A percentile compares a stretch with the other conserved stretches of the same genome.
phyloP scores from a whole-genome alignment of 2,797 vertebrate species.

The Gymnodraco acuticeps region DNA sequence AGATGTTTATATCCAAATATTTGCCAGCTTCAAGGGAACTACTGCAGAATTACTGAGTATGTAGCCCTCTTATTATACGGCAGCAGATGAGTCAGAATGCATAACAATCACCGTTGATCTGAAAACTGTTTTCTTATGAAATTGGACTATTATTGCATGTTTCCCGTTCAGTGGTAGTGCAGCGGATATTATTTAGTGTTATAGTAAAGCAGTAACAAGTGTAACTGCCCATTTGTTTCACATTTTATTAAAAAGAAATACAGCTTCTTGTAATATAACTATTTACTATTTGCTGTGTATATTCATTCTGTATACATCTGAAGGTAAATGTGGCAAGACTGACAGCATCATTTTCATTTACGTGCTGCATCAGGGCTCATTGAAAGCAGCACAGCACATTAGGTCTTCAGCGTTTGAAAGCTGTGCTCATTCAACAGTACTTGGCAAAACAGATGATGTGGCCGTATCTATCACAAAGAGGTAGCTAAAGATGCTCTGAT shows the following conservation, averaged over 20 bases:
- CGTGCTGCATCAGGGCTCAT: constrained; percentile 18
- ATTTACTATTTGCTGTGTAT: not conserved
- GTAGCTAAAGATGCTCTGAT: constrained; percentile 48
- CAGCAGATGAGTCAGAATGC: constrained; percentile 12
- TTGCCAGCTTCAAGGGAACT: constrained; percentile 17
- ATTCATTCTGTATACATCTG: not conserved
- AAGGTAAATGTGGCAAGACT: constrained; percentile 28
- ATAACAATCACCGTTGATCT: constrained; percentile 12
- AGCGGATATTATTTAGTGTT: not conserved
- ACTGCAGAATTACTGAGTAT: not conserved
- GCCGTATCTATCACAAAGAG: constrained; percentile 43
- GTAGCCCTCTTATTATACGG: not conserved
- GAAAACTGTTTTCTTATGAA: not conserved
- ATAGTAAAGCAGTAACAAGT: not conserved
- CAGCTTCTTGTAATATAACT: not conserved
- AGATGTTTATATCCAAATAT: constrained; percentile 20
- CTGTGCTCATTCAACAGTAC: constrained; percentile 29
- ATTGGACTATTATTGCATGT: not conserved
- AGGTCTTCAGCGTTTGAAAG: constrained; percentile 43
- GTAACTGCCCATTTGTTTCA: not conserved
- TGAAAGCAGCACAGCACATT: constrained; percentile 40
- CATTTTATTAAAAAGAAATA: not conserved
- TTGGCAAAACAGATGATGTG: constrained; percentile 37
- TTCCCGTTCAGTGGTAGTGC: not conserved
- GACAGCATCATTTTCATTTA: not conserved